Conservation (phyloP, 2,113 vertebrate genomes). For the Osmerus eperlanus region DNA sequence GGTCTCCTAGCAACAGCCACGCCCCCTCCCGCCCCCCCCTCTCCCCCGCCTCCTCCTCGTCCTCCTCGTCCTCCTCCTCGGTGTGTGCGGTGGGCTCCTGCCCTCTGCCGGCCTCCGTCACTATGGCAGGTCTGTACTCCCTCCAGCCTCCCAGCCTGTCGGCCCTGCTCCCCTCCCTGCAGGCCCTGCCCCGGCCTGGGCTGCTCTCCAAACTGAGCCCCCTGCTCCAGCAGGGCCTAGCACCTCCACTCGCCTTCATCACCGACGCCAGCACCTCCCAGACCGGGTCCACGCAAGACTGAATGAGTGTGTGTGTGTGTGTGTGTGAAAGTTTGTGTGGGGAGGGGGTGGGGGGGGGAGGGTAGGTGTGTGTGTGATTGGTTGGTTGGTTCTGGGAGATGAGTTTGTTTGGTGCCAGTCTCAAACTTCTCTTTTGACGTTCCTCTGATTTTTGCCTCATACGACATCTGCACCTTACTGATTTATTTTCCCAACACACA, state of each 20-base stretch:
- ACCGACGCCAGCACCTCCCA: slow-evolving; percentile 48
- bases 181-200: slow-evolving; percentile 57
- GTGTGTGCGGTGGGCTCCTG: slow-evolving; percentile 65
- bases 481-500: not conserved
- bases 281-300: slow-evolving; percentile 60
- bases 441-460: not conserved
- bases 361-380: slow-evolving; percentile 10
- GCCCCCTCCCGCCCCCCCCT: slow-evolving; percentile 51
- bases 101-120: slow-evolving; percentile 73
- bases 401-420: slow-evolving; percentile 45
- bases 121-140: slow-evolving; percentile 82
- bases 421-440: not conserved
- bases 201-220: slow-evolving; percentile 69
- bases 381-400: not conserved
- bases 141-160: slow-evolving; percentile 63
- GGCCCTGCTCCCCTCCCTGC: slow-evolving; percentile 67
- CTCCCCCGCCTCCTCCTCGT: slow-evolving; percentile 55
- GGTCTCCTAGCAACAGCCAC: slow-evolving; percentile 71
- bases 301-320: slow-evolving; percentile 19
- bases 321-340: slow-evolving; percentile 20
- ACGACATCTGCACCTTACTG: not conserved
- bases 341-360: not conserved
- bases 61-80: slow-evolving; percentile 62
- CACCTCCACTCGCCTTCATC: slow-evolving; percentile 48
- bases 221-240: slow-evolving; percentile 61